These are phyloP conservation scores for Amblyornis subalaris DNA, from an alignment of 2,113 vertebrate species.

Conservation along the genomic window DNA sequence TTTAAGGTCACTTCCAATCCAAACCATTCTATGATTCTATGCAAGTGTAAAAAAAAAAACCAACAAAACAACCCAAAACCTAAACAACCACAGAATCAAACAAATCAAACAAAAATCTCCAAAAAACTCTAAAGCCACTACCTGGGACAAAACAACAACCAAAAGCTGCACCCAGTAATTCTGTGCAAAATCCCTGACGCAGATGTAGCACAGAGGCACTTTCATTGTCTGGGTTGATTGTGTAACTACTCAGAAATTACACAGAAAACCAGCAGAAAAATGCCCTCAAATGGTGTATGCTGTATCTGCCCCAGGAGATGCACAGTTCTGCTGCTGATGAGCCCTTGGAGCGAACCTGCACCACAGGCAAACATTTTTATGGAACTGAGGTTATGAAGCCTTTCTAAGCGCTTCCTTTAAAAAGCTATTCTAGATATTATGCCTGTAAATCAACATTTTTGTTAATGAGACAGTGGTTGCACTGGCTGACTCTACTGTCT, in stretches of 20 bases:
- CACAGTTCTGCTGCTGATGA: neutral
- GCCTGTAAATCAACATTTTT: conserved; percentile 26
- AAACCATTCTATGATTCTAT: neutral
- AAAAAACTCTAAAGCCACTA: neutral
- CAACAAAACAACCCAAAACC: too few species aligned
- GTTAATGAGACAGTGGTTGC: neutral
- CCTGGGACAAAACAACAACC: neutral
- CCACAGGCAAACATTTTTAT: neutral
- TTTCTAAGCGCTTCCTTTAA: neutral
- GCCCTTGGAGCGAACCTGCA: neutral
- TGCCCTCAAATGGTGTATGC: neutral
- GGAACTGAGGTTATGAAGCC: neutral
- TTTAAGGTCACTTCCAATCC: neutral
- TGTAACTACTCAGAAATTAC: neutral
- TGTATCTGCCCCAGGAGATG: neutral
- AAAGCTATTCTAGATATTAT: neutral
- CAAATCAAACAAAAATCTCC: neutral
- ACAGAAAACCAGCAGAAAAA: neutral
- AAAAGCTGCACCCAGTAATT: neutral
- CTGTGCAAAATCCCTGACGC: neutral
- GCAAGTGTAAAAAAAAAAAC: neutral
- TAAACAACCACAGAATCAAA: neutral
- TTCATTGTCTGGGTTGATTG: neutral
- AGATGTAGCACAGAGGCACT: neutral
- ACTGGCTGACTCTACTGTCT: neutral